Evolutionary conservation across 2,888 invertebrate genomes (phyloP).

Genomic region (Parascotia fuliginaria): DNA sequence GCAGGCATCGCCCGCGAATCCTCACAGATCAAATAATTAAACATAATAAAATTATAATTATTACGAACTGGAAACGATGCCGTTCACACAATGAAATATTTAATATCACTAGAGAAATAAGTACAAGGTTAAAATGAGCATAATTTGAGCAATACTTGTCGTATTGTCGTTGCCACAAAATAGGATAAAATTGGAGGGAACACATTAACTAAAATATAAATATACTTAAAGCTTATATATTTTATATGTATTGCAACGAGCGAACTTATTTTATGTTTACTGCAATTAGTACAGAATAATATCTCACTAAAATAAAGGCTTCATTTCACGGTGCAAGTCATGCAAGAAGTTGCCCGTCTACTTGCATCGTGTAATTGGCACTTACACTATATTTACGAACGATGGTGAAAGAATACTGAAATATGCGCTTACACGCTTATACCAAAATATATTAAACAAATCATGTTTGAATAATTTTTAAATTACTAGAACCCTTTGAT

Average conservation of each 20-base stretch:
- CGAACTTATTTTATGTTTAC: constrained; percentile 54
- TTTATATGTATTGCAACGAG: constrained; percentile 67
- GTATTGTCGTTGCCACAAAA: constrained; percentile 77
- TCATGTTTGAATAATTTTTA: constrained; percentile 17
- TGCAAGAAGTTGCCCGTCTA: background rate
- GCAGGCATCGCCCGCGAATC: constrained; percentile 61
- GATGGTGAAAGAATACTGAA: constrained; percentile 25
- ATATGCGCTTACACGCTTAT: constrained; percentile 4
- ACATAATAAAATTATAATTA: constrained; percentile 41
- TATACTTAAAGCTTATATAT: constrained; percentile 65
- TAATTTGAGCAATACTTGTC: constrained; percentile 77
- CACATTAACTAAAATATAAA: constrained; percentile 51
- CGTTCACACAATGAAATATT: constrained; percentile 49
- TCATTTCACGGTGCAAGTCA: background rate
- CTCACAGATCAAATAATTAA: constrained; percentile 69
- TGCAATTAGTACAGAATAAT: constrained; percentile 39
- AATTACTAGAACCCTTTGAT: constrained; percentile 13
- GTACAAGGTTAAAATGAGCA: constrained; percentile 72
- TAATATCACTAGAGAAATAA: constrained; percentile 58
- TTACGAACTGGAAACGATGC: constrained; percentile 35
- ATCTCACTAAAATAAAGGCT: constrained; percentile 48
- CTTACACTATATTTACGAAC: constrained; percentile 30
- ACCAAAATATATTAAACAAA: constrained; percentile 12
- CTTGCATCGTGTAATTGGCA: constrained; percentile 3
- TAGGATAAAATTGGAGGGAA: constrained; percentile 62